Evolutionary conservation across 23 tunicate genomes (phyloP).

Genomic region (Halocynthia aurantium): DNA sequence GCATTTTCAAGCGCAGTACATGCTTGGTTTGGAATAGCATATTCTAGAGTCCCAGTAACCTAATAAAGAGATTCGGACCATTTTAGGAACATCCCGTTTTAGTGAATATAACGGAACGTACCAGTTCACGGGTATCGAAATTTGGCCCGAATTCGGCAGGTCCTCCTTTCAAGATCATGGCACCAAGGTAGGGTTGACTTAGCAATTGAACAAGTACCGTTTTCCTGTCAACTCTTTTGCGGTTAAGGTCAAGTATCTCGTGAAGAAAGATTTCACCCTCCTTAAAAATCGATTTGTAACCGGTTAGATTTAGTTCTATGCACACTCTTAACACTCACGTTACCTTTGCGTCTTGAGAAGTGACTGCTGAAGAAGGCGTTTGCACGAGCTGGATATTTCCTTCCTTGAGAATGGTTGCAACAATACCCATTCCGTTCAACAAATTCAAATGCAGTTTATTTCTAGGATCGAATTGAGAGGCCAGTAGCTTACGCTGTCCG

Average conservation of each 20-base stretch:
- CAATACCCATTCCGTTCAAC: constrained; percentile 85
- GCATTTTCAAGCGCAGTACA: constrained; percentile 47
- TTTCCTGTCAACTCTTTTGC: background rate
- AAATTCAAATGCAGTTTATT: constrained; percentile 51
- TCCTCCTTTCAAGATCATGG: constrained; percentile 45
- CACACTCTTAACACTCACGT: background rate
- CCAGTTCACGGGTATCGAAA: constrained; percentile 15
- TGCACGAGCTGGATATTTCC: constrained; percentile 79
- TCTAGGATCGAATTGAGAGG: constrained; percentile 59
- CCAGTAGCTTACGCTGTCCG: constrained; percentile 57
- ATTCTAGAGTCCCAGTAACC: constrained; percentile 33
- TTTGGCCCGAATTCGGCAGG: constrained; percentile 88
- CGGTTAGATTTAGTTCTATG: background rate
- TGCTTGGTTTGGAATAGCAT: constrained; percentile 60
- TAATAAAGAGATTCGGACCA: background rate
- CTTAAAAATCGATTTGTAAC: constrained; percentile 15
- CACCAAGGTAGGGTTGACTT: constrained; percentile 43
- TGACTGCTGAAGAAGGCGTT: constrained; percentile 36
- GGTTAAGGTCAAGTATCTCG: constrained; percentile 71
- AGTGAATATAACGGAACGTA: background rate
- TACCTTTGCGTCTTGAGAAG: constrained; percentile 54
- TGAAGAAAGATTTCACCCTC: constrained; percentile 86
- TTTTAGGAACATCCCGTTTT: background rate
- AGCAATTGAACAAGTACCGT: constrained; percentile 44
- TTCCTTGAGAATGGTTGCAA: constrained; percentile 30